Percentiles rank a stretch among this genome's conserved stretches.
phyloP scores from a whole-genome alignment of 2,888 invertebrate species.

The Microplitis manilae region DNA sequence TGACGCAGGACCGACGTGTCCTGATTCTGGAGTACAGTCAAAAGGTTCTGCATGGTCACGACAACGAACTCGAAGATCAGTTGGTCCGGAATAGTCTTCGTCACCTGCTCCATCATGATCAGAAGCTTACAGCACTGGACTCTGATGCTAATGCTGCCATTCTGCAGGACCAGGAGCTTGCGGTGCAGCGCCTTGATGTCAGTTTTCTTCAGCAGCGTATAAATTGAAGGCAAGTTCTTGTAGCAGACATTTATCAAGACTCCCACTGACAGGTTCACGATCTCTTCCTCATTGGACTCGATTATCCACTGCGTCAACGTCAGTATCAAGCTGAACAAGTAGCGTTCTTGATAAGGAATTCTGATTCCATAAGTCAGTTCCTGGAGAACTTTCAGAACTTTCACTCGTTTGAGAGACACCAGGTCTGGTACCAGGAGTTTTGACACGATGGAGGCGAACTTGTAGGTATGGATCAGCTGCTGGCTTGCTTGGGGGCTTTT shows the following conservation, averaged over 20 bases:
- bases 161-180: constrained; percentile 76
- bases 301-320: constrained; percentile 79
- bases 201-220: constrained; percentile 81
- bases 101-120: constrained; percentile 73
- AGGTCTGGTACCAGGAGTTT: constrained; percentile 75
- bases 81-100: constrained; percentile 72
- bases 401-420: constrained; percentile 78
- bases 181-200: constrained; percentile 80
- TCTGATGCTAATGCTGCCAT: constrained; percentile 68
- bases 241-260: constrained; percentile 86
- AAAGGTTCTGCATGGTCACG: constrained; percentile 73
- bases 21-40: constrained; percentile 70
- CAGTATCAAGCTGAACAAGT: constrained; percentile 79
- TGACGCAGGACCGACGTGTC: constrained; percentile 73
- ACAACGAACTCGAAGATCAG: constrained; percentile 72
- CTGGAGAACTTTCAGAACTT: constrained; percentile 79
- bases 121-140: constrained; percentile 75
- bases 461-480: constrained; percentile 80
- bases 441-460: constrained; percentile 79
- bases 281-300: constrained; percentile 73
- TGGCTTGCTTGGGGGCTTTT: constrained; percentile 77
- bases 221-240: constrained; percentile 83
- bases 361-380: constrained; percentile 85
- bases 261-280: constrained; percentile 76
- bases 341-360: constrained; percentile 86